These are phyloP conservation scores for Lagopus muta DNA, from an alignment of 2,113 vertebrate species.

Conservation along the genomic window DNA sequence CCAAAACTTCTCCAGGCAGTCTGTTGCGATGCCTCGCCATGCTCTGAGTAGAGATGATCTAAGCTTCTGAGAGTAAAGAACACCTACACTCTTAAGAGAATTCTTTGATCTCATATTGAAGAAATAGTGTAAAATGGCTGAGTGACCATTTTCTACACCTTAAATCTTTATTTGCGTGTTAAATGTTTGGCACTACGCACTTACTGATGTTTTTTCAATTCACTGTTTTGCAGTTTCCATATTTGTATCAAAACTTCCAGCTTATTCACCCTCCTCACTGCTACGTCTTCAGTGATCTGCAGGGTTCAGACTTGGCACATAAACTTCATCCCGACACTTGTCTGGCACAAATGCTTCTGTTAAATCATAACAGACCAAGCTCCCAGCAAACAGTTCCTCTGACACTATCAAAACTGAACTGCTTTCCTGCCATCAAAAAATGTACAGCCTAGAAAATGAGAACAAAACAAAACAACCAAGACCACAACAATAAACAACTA, in stretches of 20 bases:
- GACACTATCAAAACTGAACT: not conserved
- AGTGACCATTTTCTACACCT: not conserved
- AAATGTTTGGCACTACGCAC: not conserved
- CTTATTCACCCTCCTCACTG: not conserved
- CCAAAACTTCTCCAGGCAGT: too few relatives aligned
- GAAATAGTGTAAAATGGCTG: too few relatives aligned
- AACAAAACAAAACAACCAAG: not conserved
- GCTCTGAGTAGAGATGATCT: too few relatives aligned
- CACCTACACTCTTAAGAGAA: too few relatives aligned
- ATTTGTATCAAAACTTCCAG: not conserved
- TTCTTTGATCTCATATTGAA: too few relatives aligned
- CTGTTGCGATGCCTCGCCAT: too few relatives aligned
- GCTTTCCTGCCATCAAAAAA: not conserved
- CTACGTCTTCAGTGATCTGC: not conserved
- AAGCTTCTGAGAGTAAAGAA: too few relatives aligned
- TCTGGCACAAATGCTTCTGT: not conserved
- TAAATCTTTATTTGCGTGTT: not conserved
- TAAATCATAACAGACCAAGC: not conserved
- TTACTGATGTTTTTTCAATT: not conserved
- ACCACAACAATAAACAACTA: not conserved
- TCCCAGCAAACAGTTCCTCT: not conserved
- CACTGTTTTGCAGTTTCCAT: not conserved
- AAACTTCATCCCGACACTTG: rapidly evolving
- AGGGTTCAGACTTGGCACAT: not conserved
- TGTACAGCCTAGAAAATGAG: not conserved